phyloP scores from a whole-genome alignment of 2,888 invertebrate species.

The Eucera pruinosa region DNA sequence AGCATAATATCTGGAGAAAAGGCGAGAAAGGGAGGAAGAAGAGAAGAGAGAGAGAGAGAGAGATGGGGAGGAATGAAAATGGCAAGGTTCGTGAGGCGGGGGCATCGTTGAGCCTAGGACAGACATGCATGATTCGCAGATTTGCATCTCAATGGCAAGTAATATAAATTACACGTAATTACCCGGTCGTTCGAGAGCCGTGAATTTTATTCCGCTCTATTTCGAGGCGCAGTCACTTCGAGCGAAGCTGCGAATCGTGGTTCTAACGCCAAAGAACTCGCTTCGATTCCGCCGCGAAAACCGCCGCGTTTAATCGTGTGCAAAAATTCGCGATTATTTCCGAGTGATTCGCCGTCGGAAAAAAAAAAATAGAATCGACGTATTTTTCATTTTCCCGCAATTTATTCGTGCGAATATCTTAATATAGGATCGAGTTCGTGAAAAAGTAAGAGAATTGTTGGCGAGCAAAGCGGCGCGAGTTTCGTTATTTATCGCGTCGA shows the following conservation, averaged over 20 bases:
- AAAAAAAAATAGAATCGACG: too few relatives aligned
- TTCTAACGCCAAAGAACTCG: constrained; percentile 8
- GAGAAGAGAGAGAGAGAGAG: background rate
- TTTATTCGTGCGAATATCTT: background rate
- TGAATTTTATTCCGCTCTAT: constrained; percentile 80
- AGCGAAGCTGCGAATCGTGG: constrained; percentile 43
- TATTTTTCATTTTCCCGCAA: background rate
- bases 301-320: constrained; percentile 37
- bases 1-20: constrained; percentile 20
- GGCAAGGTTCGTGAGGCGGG: constrained; percentile 42
- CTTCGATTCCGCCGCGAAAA: constrained; percentile 20
- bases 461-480: background rate
- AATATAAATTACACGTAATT: constrained; percentile 84
- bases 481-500: constrained; percentile 13
- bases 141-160: constrained; percentile 84
- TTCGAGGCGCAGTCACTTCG: constrained; percentile 73
- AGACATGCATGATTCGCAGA: constrained; percentile 75
- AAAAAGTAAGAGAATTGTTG: background rate
- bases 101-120: constrained; percentile 56
- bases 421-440: background rate
- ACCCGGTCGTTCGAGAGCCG: constrained; percentile 79
- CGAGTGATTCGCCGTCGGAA: background rate
- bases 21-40: background rate
- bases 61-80: constrained; percentile 32
- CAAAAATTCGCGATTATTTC: constrained; percentile 8